Conservation (phyloP, 2,797 vertebrate species). For the Sebastes cheni region DNA sequence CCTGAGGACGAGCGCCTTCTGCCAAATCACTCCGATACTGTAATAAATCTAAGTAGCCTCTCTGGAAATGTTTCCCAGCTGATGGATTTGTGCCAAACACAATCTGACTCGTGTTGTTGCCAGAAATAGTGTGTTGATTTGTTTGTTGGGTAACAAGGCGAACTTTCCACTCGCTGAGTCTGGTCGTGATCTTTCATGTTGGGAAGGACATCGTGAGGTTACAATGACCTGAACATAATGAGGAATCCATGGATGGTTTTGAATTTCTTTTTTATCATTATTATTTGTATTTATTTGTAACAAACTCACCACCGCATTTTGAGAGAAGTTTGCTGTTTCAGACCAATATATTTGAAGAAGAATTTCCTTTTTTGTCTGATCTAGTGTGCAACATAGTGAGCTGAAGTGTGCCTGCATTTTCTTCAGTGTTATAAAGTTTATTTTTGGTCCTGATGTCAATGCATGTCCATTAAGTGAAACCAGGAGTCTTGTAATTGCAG, state of each 20-base stretch:
- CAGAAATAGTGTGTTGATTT: conserved; percentile 6
- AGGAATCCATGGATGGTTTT: not conserved
- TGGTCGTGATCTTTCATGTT: not conserved
- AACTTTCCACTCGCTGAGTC: not conserved
- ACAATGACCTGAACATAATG: not conserved
- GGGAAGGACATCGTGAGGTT: not conserved
- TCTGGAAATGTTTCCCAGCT: conserved; percentile 20
- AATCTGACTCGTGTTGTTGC: not conserved
- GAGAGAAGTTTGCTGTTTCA: not conserved
- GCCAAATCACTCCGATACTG: not conserved
- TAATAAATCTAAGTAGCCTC: conserved; percentile 20
- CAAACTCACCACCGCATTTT: not conserved
- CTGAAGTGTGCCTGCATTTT: not conserved
- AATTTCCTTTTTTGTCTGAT: not conserved
- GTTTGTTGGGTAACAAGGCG: not conserved
- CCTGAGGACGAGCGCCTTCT: conserved; percentile 5
- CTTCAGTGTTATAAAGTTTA: not conserved
- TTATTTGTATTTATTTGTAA: not conserved
- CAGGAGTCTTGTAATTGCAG: not conserved
- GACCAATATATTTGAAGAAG: not conserved
- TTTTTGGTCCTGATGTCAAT: not conserved
- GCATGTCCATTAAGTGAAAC: not conserved
- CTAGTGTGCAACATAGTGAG: not conserved
- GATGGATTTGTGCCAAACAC: conserved; percentile 22
- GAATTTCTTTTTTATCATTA: not conserved